Conservation (phyloP, 92 coral and sea anemone genomes). For the Zoanthus sansibaricus region DNA sequence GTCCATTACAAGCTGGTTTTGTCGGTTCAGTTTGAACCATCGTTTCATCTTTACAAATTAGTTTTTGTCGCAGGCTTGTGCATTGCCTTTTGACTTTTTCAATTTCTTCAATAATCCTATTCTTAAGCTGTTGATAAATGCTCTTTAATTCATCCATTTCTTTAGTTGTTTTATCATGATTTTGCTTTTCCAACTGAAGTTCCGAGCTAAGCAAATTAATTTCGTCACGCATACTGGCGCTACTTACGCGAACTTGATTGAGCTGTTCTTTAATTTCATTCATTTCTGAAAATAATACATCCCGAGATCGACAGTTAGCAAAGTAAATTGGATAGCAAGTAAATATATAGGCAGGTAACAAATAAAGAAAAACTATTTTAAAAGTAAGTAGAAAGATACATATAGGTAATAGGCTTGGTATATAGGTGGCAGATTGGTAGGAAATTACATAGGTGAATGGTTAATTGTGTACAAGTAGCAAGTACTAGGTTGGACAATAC, state of each 20-base stretch:
- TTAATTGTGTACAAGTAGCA: not conserved
- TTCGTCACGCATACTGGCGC: constrained; percentile 67
- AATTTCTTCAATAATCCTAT: constrained; percentile 24
- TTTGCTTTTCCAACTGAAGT: constrained; percentile 61
- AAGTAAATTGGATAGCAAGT: not conserved
- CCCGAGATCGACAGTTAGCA: not conserved
- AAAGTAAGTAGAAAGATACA: not conserved
- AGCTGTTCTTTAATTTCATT: constrained; percentile 78
- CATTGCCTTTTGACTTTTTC: constrained; percentile 5
- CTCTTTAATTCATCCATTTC: constrained; percentile 82
- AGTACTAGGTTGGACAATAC: not conserved
- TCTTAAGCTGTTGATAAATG: constrained; percentile 49
- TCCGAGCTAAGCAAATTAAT: constrained; percentile 6
- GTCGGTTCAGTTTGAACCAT: not conserved
- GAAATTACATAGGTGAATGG: not conserved
- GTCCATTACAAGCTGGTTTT: not conserved
- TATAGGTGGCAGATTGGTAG: not conserved
- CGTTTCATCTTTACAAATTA: constrained; percentile 17
- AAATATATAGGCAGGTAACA: not conserved
- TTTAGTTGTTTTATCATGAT: constrained; percentile 56
- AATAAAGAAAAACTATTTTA: not conserved
- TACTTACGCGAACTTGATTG: constrained; percentile 60
- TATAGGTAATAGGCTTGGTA: no score
- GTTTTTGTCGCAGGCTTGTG: constrained; percentile 29
- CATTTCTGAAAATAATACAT: constrained; percentile 54